A percentile compares a stretch with the other conserved stretches of the same genome.
Conservation (phyloP, 2,888 invertebrate genomes). For the Branchipolynoe longqiensis region DNA sequence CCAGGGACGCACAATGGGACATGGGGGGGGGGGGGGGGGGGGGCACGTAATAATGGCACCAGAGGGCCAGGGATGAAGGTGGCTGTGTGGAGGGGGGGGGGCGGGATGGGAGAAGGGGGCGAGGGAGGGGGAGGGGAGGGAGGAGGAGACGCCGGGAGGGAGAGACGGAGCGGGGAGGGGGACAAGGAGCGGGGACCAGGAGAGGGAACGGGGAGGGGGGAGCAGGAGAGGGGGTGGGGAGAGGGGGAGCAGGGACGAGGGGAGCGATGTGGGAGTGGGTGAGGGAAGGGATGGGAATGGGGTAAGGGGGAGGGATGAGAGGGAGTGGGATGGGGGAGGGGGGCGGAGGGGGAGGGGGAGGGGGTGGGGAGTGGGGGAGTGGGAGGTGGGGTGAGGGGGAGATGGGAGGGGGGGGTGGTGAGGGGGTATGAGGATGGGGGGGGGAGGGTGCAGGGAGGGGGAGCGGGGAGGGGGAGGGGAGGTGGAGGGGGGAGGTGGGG, state of each 20-base stretch:
- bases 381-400: constrained; percentile 5
- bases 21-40: too few relatives aligned
- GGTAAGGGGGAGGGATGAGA: too few relatives aligned
- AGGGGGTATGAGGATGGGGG: neutral
- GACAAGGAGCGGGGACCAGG: neutral
- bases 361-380: neutral
- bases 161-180: neutral
- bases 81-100: neutral
- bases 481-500: constrained; percentile 10
- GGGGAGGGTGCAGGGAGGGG: constrained; percentile 2
- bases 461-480: neutral
- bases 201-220: neutral
- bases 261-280: neutral
- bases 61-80: neutral
- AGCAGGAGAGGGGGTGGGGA: neutral
- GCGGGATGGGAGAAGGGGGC: neutral
- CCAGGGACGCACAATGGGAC: too few relatives aligned
- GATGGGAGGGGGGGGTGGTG: constrained; percentile 23
- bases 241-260: neutral
- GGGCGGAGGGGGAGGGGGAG: constrained; percentile 8
- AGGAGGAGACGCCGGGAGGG: neutral
- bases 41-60: too few relatives aligned
- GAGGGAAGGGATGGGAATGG: neutral
- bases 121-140: neutral
- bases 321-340: too few relatives aligned